Conservation (phyloP, 2,888 invertebrate genomes). For the Oxystoma pomonae region DNA sequence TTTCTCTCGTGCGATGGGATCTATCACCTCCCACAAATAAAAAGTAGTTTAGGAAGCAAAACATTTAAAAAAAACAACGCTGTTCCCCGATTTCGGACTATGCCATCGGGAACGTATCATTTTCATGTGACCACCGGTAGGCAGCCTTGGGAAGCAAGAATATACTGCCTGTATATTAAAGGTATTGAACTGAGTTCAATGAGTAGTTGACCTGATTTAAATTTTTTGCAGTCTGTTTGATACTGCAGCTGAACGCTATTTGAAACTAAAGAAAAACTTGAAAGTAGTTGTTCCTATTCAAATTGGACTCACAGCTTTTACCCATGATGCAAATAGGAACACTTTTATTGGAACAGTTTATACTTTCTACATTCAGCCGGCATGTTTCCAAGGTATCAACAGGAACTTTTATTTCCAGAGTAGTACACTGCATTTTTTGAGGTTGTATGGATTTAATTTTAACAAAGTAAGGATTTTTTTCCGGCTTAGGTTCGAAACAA, state of each 20-base stretch:
- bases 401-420: constrained; percentile 60
- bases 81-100: too few species aligned
- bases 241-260: constrained; percentile 52
- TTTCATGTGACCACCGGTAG: too few species aligned
- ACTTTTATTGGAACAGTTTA: constrained; percentile 58
- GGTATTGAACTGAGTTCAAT: too few species aligned
- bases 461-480: constrained; percentile 63
- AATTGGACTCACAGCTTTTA: constrained; percentile 65
- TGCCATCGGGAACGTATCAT: too few species aligned
- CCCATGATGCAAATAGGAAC: constrained; percentile 55
- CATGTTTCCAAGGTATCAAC: constrained; percentile 58
- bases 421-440: constrained; percentile 61
- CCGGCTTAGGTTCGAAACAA: too few species aligned
- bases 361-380: constrained; percentile 67
- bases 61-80: too few species aligned
- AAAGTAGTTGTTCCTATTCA: constrained; percentile 60
- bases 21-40: too few species aligned
- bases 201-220: too few species aligned
- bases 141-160: too few species aligned
- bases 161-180: too few species aligned
- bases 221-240: constrained; percentile 58
- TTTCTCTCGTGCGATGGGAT: too few species aligned
- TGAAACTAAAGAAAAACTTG: constrained; percentile 49
- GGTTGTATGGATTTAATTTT: constrained; percentile 63
- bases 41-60: too few species aligned